phyloP scores from a whole-genome alignment of 2,113 vertebrate genomes.

The Otis tarda region DNA sequence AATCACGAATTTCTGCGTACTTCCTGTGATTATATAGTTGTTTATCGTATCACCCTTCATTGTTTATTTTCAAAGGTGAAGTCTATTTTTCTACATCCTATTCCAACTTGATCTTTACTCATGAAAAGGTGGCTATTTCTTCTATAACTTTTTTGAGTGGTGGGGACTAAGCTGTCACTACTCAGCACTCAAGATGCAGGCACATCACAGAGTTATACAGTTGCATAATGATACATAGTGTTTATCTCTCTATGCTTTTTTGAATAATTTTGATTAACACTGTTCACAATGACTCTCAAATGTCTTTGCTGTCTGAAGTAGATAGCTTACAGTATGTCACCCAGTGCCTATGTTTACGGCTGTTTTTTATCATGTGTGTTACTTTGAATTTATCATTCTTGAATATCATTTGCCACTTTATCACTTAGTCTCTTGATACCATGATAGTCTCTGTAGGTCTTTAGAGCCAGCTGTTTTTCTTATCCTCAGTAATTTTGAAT shows the following conservation, averaged over 20 bases:
- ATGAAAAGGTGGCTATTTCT: background rate
- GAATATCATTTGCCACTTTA: background rate
- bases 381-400: background rate
- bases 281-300: background rate
- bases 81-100: background rate
- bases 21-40: background rate
- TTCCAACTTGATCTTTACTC: background rate
- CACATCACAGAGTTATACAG: background rate
- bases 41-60: background rate
- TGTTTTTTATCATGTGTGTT: background rate
- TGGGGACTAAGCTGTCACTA: background rate
- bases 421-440: background rate
- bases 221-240: background rate
- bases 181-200: background rate
- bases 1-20: background rate
- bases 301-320: background rate
- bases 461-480: background rate
- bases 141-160: background rate
- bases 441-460: background rate
- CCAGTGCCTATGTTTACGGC: accelerated
- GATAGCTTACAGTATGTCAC: background rate
- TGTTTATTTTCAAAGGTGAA: background rate
- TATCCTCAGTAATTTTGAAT: background rate
- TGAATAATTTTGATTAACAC: background rate
- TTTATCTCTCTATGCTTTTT: background rate